Conservation (phyloP, 2,113 vertebrate species). For the Typhlomys cinereus region DNA sequence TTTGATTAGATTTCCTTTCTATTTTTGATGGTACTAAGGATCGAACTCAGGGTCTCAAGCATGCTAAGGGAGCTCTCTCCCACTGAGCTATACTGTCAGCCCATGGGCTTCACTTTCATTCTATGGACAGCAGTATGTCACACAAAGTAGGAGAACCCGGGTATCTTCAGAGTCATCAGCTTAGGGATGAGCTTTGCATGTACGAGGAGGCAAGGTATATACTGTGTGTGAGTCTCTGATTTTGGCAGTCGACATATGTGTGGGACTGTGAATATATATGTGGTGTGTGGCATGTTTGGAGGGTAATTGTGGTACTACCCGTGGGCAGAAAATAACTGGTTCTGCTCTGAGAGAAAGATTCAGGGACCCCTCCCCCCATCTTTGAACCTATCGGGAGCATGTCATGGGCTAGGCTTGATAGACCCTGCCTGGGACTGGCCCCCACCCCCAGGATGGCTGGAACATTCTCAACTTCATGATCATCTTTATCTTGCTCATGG, state of each 20-base stretch:
- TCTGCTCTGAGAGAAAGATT: background rate
- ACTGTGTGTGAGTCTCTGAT: background rate
- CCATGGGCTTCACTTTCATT: background rate
- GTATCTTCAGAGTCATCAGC: background rate
- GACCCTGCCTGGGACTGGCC: constrained; percentile 13
- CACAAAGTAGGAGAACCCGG: background rate
- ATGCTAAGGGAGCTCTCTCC: background rate
- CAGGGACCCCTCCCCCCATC: background rate
- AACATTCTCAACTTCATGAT: constrained; percentile 80
- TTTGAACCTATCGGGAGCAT: background rate
- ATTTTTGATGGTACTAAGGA: background rate
- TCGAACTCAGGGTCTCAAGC: background rate
- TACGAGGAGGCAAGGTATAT: background rate
- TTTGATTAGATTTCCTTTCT: background rate
- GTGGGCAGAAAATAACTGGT: background rate
- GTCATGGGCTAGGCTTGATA: constrained; percentile 29
- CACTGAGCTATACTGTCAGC: background rate
- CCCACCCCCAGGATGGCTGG: constrained; percentile 76
- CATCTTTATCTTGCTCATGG: constrained; percentile 62
- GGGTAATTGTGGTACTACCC: background rate
- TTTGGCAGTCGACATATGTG: background rate
- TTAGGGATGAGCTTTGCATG: background rate
- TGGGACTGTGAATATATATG: background rate
- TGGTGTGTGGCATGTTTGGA: background rate
- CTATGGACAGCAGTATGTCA: background rate